Evolutionary conservation across 1,140 invertebrate genomes (phyloP).

Genomic region (Diorhabda sublineata): DNA sequence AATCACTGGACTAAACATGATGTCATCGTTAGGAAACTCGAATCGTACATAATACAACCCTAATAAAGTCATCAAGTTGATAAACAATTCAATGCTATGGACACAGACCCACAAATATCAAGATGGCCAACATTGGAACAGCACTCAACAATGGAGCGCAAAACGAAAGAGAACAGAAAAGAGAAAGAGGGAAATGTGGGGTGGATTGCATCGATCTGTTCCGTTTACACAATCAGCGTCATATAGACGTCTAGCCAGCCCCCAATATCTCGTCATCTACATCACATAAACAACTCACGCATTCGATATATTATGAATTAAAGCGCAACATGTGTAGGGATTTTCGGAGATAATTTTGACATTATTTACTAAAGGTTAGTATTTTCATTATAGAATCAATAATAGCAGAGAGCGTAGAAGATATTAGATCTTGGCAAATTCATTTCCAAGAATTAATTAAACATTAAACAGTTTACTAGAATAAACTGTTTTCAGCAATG

Average conservation of each 20-base stretch:
- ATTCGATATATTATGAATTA: background rate
- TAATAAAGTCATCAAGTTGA: slow-evolving; percentile 24
- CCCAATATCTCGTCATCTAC: slow-evolving; percentile 33
- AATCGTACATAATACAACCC: slow-evolving; percentile 6
- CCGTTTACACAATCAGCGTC: slow-evolving; percentile 36
- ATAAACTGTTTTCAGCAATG: too few species aligned
- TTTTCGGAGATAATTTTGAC: background rate
- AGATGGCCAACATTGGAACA: slow-evolving; percentile 35
- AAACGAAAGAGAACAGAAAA: slow-evolving; percentile 16
- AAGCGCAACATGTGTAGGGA: slow-evolving; percentile 5
- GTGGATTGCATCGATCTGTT: slow-evolving; percentile 39
- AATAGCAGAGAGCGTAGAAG: background rate
- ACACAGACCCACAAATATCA: slow-evolving; percentile 26
- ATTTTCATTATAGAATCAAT: background rate
- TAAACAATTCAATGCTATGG: slow-evolving; percentile 10
- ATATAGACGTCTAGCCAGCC: slow-evolving; percentile 42
- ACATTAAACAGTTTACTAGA: too few species aligned
- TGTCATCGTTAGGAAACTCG: background rate
- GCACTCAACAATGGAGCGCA: slow-evolving; percentile 9
- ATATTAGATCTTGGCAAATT: too few species aligned
- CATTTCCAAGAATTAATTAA: too few species aligned
- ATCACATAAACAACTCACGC: slow-evolving; percentile 22
- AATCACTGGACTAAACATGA: background rate
- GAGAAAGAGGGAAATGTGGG: slow-evolving; percentile 19
- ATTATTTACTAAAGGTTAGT: background rate